Evolutionary conservation across 2,797 vertebrate species (phyloP).

Genomic region (Poeciliopsis infans): DNA sequence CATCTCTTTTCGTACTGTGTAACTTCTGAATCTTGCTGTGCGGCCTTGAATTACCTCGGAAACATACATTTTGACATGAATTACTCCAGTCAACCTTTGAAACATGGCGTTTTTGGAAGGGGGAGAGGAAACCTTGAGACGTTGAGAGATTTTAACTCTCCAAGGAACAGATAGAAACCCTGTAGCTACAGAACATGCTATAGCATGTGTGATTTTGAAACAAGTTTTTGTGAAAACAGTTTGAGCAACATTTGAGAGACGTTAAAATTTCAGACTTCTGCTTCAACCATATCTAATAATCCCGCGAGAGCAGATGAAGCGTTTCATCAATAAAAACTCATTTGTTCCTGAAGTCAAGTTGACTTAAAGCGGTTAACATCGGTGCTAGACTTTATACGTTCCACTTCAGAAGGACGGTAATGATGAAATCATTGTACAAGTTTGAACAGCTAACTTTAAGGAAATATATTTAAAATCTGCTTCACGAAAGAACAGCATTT

Average conservation of each 20-base stretch:
- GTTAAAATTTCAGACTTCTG: background rate
- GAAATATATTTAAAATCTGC: too few species aligned
- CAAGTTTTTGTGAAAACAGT: too few species aligned
- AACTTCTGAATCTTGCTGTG: background rate
- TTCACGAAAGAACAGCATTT: too few species aligned
- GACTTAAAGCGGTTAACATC: background rate
- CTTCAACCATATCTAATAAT: background rate
- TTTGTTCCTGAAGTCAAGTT: background rate
- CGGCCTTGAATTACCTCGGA: background rate
- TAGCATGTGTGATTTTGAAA: background rate
- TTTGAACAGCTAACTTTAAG: too few species aligned
- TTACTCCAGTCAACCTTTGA: background rate
- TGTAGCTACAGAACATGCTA: background rate
- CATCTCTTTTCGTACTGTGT: background rate
- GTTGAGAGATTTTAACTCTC: background rate
- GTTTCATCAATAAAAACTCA: background rate
- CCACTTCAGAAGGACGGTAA: background rate
- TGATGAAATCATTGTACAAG: background rate
- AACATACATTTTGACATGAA: background rate
- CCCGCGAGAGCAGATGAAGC: background rate
- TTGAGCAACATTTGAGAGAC: too few species aligned
- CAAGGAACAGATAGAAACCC: background rate
- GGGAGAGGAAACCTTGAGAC: background rate
- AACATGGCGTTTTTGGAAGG: background rate
- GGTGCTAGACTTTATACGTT: background rate